Evolutionary conservation across 1,140 invertebrate species (phyloP).

Genomic region (Orius insidiosus): DNA sequence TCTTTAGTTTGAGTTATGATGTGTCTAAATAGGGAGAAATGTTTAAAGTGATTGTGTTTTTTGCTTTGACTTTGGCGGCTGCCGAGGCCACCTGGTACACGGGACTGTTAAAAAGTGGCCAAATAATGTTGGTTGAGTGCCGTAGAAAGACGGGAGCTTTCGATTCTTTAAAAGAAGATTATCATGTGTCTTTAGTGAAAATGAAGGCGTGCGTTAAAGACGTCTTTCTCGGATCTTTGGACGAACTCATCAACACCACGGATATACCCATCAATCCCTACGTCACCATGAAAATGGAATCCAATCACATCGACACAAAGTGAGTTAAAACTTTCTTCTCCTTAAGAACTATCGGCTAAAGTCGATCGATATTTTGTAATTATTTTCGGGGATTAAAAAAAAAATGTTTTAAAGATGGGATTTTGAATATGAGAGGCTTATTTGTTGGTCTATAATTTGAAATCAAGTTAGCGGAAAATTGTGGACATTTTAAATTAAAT

Average conservation of each 20-base stretch:
- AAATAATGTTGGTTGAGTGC: constrained; percentile 1
- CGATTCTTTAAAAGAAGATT: neutral
- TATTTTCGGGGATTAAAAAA: no score
- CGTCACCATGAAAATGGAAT: neutral
- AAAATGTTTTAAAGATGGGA: neutral
- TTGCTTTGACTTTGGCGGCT: no score
- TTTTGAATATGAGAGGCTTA: neutral
- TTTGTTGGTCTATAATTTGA: no score
- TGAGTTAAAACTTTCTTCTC: neutral
- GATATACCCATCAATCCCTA: neutral
- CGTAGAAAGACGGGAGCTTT: neutral
- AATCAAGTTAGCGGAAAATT: no score
- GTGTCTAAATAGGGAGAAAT: no score
- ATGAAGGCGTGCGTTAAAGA: neutral
- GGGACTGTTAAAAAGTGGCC: neutral
- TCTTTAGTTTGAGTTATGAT: no score
- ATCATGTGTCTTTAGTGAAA: neutral
- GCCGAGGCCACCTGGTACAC: neutral
- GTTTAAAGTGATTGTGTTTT: no score
- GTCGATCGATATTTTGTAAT: no score
- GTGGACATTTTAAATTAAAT: no score
- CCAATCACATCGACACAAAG: neutral
- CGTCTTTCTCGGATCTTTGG: neutral
- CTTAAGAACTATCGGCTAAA: no score
- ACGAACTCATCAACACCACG: neutral